Percentiles rank a stretch among this genome's conserved stretches.
phyloP scores from a whole-genome alignment of 2,113 vertebrate genomes.

The Pangasianodon hypophthalmus region DNA sequence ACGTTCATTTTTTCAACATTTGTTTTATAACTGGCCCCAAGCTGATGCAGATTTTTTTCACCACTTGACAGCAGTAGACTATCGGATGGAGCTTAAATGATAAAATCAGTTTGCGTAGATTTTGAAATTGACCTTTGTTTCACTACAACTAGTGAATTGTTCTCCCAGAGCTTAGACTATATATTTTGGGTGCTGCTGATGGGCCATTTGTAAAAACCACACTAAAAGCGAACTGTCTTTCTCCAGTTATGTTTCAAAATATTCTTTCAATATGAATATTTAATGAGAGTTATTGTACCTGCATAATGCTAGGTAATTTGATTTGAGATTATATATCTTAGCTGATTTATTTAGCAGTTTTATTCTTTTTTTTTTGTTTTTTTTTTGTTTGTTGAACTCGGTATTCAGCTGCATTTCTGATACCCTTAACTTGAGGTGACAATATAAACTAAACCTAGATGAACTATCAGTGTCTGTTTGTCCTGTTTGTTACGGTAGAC shows the following conservation, averaged over 20 bases:
- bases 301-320: constrained; percentile 69
- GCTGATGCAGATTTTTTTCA: neutral
- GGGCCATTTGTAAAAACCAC: constrained; percentile 17
- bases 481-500: neutral
- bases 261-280: constrained; percentile 16
- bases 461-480: constrained; percentile 43
- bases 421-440: constrained; percentile 70
- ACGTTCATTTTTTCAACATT: neutral
- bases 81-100: neutral
- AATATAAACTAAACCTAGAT: constrained; percentile 74
- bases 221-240: constrained; percentile 26
- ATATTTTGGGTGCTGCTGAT: constrained; percentile 30
- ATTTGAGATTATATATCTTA: constrained; percentile 71
- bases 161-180: neutral
- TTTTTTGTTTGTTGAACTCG: constrained; percentile 64
- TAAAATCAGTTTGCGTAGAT: constrained; percentile 6
- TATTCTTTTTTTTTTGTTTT: constrained; percentile 32
- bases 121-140: neutral
- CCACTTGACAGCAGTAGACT: neutral
- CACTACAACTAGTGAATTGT: neutral
- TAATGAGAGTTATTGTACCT: constrained; percentile 62
- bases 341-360: constrained; percentile 59
- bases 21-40: constrained; percentile 6
- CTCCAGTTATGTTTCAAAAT: constrained; percentile 28
- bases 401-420: constrained; percentile 76